These are phyloP conservation scores for Ictidomys tridecemlineatus DNA, from an alignment of 2,113 vertebrate species.

Conservation along the genomic window DNA sequence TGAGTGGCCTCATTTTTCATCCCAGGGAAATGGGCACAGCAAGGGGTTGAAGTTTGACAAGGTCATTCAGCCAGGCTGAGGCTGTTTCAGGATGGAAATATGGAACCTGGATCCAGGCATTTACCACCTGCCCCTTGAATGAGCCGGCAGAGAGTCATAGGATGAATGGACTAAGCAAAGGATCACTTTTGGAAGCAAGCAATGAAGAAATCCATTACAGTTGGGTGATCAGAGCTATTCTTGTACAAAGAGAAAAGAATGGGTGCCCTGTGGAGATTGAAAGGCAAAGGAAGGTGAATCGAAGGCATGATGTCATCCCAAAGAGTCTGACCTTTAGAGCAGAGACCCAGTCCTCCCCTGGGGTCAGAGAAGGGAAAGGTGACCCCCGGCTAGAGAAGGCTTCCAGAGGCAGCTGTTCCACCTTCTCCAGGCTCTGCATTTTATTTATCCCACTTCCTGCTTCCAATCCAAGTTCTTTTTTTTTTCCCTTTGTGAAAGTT, in stretches of 20 bases:
- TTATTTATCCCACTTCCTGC: slow-evolving; percentile 42
- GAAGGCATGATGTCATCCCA: background rate
- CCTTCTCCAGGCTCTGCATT: background rate
- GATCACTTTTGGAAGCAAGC: background rate
- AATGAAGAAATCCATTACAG: background rate
- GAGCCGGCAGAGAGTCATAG: background rate
- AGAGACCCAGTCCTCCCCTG: background rate
- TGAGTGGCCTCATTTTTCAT: slow-evolving; percentile 39
- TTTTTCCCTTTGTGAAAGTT: background rate
- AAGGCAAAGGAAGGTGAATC: background rate
- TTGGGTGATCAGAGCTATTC: background rate
- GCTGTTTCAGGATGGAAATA: background rate
- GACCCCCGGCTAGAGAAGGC: background rate
- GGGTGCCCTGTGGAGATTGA: background rate
- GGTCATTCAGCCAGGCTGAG: background rate
- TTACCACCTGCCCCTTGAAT: background rate
- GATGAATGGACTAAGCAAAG: background rate
- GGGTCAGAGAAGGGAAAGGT: background rate
- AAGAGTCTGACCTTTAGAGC: background rate
- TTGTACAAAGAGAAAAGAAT: background rate
- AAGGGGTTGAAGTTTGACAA: background rate
- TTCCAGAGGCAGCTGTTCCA: background rate
- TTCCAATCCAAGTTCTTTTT: background rate
- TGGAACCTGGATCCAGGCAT: background rate
- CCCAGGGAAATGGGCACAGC: slow-evolving; percentile 29